These are phyloP conservation scores for Marasmarcha lunaedactyla DNA, from an alignment of 2,888 invertebrate species.

Conservation along the genomic window DNA sequence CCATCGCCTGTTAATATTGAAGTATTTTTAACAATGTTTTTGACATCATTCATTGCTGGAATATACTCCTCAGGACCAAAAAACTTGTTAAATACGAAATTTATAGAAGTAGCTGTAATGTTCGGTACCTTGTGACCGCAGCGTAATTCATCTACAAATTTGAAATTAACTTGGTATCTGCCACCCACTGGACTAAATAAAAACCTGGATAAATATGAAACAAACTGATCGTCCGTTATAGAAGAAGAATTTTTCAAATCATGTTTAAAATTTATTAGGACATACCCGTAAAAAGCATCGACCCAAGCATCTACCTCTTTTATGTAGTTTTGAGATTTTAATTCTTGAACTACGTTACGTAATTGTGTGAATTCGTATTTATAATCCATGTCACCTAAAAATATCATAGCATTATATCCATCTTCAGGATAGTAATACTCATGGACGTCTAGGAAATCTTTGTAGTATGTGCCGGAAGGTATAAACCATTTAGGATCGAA, in stretches of 20 bases:
- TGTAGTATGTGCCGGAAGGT: constrained; percentile 76
- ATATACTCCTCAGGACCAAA: constrained; percentile 75
- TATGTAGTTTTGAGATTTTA: constrained; percentile 65
- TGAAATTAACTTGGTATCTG: constrained; percentile 76
- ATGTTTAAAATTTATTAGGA: constrained; percentile 63
- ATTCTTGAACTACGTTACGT: constrained; percentile 57
- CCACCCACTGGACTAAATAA: constrained; percentile 77
- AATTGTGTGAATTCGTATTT: constrained; percentile 71
- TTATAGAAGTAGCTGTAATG: constrained; percentile 72
- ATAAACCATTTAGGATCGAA: constrained; percentile 87
- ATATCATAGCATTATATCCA: constrained; percentile 73
- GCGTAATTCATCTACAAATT: constrained; percentile 67
- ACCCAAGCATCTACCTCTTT: constrained; percentile 74
- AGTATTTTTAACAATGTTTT: constrained; percentile 62
- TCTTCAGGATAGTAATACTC: constrained; percentile 74
- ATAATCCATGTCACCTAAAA: constrained; percentile 77
- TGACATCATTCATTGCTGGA: constrained; percentile 78
- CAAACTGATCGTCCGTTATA: constrained; percentile 67
- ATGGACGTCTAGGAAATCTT: constrained; percentile 68
- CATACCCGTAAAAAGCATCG: constrained; percentile 73
- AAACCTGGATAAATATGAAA: constrained; percentile 75
- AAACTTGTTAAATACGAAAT: constrained; percentile 73
- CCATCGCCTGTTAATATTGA: constrained; percentile 73
- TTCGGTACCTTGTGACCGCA: constrained; percentile 73
- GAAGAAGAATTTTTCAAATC: constrained; percentile 58